A percentile compares a stretch with the other conserved stretches of the same genome.
phyloP scores from a whole-genome alignment of 2,888 invertebrate species.

The Heliconius ethilla region DNA sequence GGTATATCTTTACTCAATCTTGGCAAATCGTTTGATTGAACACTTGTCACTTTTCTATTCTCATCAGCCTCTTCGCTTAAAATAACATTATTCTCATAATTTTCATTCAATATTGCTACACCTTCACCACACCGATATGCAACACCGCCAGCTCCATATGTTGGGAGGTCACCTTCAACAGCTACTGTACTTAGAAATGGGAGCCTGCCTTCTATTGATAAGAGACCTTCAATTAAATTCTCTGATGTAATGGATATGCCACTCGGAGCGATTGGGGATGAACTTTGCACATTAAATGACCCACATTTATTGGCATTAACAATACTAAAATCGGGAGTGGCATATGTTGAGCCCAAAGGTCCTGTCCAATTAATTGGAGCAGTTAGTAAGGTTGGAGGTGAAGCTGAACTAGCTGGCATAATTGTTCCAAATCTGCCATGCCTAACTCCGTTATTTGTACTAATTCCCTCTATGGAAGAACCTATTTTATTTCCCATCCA shows the following conservation, averaged over 20 bases:
- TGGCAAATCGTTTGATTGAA: neutral
- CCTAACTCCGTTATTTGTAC: neutral
- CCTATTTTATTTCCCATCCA: neutral
- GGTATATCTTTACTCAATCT: neutral
- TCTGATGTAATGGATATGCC: constrained; percentile 12
- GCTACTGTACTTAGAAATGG: constrained; percentile 5
- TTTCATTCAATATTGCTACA: neutral
- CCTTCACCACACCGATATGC: constrained; percentile 5
- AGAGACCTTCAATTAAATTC: constrained; percentile 5
- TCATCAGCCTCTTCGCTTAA: neutral
- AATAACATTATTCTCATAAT: neutral
- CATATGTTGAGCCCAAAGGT: neutral
- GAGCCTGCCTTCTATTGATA: neutral
- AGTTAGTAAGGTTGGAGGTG: neutral
- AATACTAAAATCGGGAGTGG: constrained; percentile 18
- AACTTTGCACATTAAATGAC: neutral
- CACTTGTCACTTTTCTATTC: no score
- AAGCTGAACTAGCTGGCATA: neutral
- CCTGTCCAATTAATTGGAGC: neutral
- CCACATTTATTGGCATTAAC: constrained; percentile 12
- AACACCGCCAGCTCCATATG: constrained; percentile 10
- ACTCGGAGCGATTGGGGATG: constrained; percentile 6
- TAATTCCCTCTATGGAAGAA: neutral
- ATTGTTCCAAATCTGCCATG: neutral
- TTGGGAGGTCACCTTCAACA: neutral